Evolutionary conservation across 2,113 vertebrate species (phyloP), one percentile per base, ranked within the genome.

Genomic region (Zonotrichia leucophrys): DNA sequence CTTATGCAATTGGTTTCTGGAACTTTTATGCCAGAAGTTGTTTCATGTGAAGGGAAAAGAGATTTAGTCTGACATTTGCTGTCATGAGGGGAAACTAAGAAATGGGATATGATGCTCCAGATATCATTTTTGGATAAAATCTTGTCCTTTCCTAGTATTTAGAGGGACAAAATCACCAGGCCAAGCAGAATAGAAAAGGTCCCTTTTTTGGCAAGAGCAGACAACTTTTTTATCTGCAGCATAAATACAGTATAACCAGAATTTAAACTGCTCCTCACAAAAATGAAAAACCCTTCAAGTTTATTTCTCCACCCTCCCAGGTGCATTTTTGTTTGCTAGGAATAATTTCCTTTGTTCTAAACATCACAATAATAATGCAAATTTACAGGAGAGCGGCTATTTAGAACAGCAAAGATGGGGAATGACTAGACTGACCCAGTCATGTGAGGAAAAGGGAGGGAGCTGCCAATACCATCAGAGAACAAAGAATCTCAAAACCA

Each of bases 1-100:
- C 59, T 91, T 96, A 87, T 0, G 21, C 88, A 96, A 91, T 83
- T 91, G 67, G 37, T 92, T 91, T 90, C 74, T 84, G 83, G 46
- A 94, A 78, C 16, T 72, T 83, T 60, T 63, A 25, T 87, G 73
- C 33, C 84, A 96, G 80, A 77, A 72, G 6, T 63, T 39, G n/a
- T 89, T 94, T 81, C 31, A 44, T 17, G 12, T 41, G 41, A 49
- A 72, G 76, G 41, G 47, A 92, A 77, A 69, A 75, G 35, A 86
- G 24, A 96, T 69, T 78, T 80, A 78, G 30, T 90, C 67, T 91
- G 91, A 95, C 64, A 79, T 53, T 87, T 78, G 50, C 46, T 88
- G 56, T 79, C 82, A 68, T 19, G 14, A 73, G 19, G 12, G 31
- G 28, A 33, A 84, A 27, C n/a, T 39, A 69, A 74, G 19, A 25